phyloP scores from a whole-genome alignment of 2,113 vertebrate species.

The Tonatia bakeri region DNA sequence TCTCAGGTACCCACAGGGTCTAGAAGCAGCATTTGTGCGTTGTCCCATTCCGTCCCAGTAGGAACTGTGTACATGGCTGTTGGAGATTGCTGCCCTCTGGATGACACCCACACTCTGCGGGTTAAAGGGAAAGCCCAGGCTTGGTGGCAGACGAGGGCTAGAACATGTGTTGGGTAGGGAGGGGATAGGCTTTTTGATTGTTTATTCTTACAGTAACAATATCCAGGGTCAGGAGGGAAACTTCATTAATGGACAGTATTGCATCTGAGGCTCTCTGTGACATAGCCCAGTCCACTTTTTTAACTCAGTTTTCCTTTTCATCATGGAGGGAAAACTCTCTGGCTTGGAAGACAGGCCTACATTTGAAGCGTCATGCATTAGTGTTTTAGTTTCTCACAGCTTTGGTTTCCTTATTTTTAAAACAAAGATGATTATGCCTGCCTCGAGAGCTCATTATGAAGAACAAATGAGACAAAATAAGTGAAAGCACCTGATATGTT shows the following conservation, averaged over 20 bases:
- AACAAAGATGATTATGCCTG: neutral
- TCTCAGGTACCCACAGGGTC: neutral
- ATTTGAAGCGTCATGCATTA: neutral
- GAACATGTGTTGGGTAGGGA: neutral
- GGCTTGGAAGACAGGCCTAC: neutral
- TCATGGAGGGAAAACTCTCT: neutral
- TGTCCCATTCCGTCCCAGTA: neutral
- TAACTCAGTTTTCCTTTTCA: neutral
- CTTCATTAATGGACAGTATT: neutral
- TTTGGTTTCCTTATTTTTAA: conserved; percentile 10
- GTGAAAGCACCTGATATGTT: neutral
- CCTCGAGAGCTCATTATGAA: neutral
- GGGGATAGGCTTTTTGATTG: neutral
- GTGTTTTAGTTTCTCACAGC: neutral
- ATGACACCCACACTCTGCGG: neutral
- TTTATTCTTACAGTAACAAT: neutral
- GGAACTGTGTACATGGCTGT: neutral
- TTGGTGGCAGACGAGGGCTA: neutral
- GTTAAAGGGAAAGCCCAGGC: conserved; percentile 18
- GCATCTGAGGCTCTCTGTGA: neutral
- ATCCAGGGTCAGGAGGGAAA: neutral
- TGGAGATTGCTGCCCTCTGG: neutral
- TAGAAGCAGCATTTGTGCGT: neutral
- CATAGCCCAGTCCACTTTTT: neutral
- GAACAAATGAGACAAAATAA: neutral